Base-by-base conservation (phyloP, 2,113 vertebrate genomes). In the Neolamprologus tretocephalus region DNA sequence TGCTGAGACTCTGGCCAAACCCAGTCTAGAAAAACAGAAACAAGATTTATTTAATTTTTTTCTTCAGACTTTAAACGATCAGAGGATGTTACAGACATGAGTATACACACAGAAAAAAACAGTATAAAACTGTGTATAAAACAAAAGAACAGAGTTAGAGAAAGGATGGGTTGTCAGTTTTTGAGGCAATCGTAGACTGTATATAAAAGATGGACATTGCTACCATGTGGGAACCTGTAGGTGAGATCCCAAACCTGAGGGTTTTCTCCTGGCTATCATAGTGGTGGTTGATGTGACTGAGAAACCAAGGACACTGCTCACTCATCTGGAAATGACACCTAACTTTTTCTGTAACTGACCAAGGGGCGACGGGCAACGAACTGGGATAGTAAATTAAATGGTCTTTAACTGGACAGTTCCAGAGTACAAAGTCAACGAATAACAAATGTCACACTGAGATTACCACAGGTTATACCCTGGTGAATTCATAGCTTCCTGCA, bases 1-100 rank as follows among this genome's bases (percentile, higher is more conserved):
- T 94, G 93, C 33, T 96, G 95, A 87, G 94, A 96, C 14, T 96
- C 96, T 1, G 93, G 93, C 97, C 97, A 98, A 9, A 88, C 92
- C 97, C 97, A 98, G 51, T 96, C 97, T 98, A 87, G 10, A 73
- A 54, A 68, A 80, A 75, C 2, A 63, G 35, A 93, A 81, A 89
- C 80, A 78, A 37, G 3, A 2, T 28, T 5, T 66, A 0, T 35
- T 16, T 9, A 0, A 1, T 6, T 61, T 9, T 6, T 10, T 61
- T 11, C 26, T 31, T 78, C 26, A 31, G 23, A 49, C 23, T 78
- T 78, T 31, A 78, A 78, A 78, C 9, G 1, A 49, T 12, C 23
- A 19, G 42, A 75, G 42, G 26, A 28, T 8, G 42, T 28, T 17
- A 75, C 10, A 78, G 26, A 31, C 47, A 78, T 78, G 7, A 6